Base-by-base conservation (phyloP, 2,113 vertebrate species). In the Triplophysa rosa region DNA sequence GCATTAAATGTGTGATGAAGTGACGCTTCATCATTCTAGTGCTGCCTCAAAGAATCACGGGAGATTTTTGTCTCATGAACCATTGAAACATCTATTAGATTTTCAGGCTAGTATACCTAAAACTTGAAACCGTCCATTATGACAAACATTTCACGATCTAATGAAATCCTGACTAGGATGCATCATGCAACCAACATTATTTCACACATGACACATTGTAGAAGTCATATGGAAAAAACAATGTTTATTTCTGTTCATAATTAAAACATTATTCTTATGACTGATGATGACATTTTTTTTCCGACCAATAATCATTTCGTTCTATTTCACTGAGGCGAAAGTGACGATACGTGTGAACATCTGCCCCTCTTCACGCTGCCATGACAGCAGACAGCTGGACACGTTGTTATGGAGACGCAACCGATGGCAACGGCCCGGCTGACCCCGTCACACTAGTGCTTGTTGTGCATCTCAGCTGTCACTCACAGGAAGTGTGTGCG, bases 301-400 rank as follows among this genome's bases (percentile, higher is more conserved):
- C 16, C 6, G 1, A 19, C 14, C 49, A 54, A 11, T 12, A 54
- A 54, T n/a, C 4, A 54, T 70, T 70, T 29, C 24, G 8, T 69
- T 14, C 24, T 23, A n/a, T 70, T 70, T 70, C 67, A 19, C 47
- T 2, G 3, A 13, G 24, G 68, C 52, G n/a, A n/a, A 16, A 45
- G 54, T 13, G 54, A 45, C 8, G 21, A 61, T 21, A 21, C 6
- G 19, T 40, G 37, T 19, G 70, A 73, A 73, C 71, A 73, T 73
- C 71, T 73, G 71, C 56, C 14, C 13, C 70, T 59, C 56, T 21
- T 29, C 23, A 63, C 23, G 23, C 26, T 29, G 14, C 11, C 11
- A 63, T 63, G 61, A 40, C 71, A 62, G 56, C 70, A 24, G 70
- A 73, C 56, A 73, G 70, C 71, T 73, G 71, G 56, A 73, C 29